A percentile compares a stretch with the other conserved stretches of the same genome.
These are phyloP conservation scores for Phortica okadai DNA, from an alignment of 2,888 invertebrate species.

Conservation along the genomic window DNA sequence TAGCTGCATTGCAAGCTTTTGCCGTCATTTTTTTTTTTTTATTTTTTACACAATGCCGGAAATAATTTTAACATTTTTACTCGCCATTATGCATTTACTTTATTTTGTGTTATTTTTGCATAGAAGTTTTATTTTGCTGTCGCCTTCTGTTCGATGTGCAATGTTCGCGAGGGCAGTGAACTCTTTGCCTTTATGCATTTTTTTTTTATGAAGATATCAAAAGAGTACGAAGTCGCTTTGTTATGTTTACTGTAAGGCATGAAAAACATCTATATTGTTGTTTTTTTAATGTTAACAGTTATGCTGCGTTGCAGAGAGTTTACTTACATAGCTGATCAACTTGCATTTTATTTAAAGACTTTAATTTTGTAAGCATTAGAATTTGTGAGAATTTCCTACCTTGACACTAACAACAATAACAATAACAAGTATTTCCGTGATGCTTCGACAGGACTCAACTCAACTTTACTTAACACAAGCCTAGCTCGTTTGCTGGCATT, in stretches of 20 bases:
- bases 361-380: too few relatives aligned
- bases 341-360: too few relatives aligned
- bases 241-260: neutral
- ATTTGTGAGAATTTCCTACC: neutral
- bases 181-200: neutral
- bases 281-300: neutral
- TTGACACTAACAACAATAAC: neutral
- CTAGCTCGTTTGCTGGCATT: neutral
- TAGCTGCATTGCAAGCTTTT: conserved; percentile 37
- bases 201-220: neutral
- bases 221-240: neutral
- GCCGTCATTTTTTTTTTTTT: conserved; percentile 23
- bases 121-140: neutral
- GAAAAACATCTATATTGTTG: neutral
- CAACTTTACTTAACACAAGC: neutral
- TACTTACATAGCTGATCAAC: too few relatives aligned
- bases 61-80: conserved; percentile 67
- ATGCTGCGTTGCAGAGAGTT: too few relatives aligned
- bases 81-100: conserved; percentile 5
- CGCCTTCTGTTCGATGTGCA: neutral
- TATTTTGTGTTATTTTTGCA: neutral
- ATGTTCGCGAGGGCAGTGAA: neutral
- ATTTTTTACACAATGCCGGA: conserved; percentile 61
- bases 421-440: neutral
- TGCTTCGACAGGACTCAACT: neutral